These are phyloP conservation scores for Okamejei kenojei DNA, from an alignment of 2,797 vertebrate genomes.

Conservation along the genomic window DNA sequence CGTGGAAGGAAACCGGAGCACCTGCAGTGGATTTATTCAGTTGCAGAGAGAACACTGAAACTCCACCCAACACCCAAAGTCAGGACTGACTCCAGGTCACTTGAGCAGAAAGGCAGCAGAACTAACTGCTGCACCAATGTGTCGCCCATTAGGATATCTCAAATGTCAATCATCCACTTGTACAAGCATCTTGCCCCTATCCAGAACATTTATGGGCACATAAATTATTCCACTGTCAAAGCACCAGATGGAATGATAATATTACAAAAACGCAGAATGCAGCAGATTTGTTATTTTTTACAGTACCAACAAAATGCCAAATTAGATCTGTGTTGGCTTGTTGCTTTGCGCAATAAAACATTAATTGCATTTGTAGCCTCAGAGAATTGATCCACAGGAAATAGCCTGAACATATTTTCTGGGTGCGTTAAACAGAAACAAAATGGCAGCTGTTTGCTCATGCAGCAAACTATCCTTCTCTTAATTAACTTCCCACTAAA, in stretches of 20 bases:
- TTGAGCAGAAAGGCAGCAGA: too few species aligned
- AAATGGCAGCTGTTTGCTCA: neutral
- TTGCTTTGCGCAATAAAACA: neutral
- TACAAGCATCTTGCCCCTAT: neutral
- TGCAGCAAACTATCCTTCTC: neutral
- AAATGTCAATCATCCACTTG: neutral
- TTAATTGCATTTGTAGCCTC: constrained; percentile 1
- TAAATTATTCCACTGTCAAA: neutral
- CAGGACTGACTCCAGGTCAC: too few species aligned
- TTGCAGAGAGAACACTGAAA: too few species aligned
- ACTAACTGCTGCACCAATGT: too few species aligned
- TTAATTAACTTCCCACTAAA: neutral
- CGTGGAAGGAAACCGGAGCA: too few species aligned
- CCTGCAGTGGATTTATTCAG: too few species aligned
- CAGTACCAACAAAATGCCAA: neutral
- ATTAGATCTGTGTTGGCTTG: neutral
- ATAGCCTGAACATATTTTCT: neutral
- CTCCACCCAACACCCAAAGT: too few species aligned
- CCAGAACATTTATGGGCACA: neutral
- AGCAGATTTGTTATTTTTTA: neutral
- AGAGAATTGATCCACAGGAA: neutral
- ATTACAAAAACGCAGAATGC: neutral
- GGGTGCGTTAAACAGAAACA: neutral
- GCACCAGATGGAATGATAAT: neutral
- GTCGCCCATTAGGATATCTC: neutral